Conservation (phyloP, 2,888 invertebrate species). For the Craniophora ligustri region DNA sequence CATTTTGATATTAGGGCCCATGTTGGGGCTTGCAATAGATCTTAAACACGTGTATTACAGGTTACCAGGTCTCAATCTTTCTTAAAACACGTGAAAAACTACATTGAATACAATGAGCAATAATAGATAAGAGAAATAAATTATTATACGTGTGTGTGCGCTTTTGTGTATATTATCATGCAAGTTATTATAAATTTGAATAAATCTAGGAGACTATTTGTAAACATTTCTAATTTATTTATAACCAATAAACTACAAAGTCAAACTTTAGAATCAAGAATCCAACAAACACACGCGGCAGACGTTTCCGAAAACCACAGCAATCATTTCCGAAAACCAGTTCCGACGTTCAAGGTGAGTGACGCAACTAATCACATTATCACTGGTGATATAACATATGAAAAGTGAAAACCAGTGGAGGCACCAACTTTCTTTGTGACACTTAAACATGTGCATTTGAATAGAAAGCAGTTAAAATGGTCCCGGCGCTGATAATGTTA, state of each 20-base stretch:
- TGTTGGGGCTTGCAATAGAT: too few species aligned
- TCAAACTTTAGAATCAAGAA: neutral
- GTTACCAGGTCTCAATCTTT: too few species aligned
- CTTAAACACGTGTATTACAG: too few species aligned
- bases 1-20: too few species aligned
- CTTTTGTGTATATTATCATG: too few species aligned
- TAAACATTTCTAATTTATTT: too few species aligned
- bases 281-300: neutral
- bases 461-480: slow-evolving; percentile 72
- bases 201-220: too few species aligned
- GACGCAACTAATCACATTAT: slow-evolving; percentile 56
- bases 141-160: too few species aligned
- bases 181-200: too few species aligned
- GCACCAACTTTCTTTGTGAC: slow-evolving; percentile 71
- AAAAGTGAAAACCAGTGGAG: slow-evolving; percentile 74
- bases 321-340: slow-evolving; percentile 30
- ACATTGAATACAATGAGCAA: too few species aligned
- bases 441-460: slow-evolving; percentile 75
- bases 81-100: too few species aligned
- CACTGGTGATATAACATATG: slow-evolving; percentile 60
- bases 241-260: neutral
- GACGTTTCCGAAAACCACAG: slow-evolving; percentile 1
- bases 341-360: slow-evolving; percentile 40
- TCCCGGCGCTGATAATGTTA: slow-evolving; percentile 34
- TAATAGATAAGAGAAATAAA: too few species aligned